Evolutionary conservation across 2,888 invertebrate genomes (phyloP), one percentile per base, ranked within the genome.

Genomic region (Anthoptus insignis): DNA sequence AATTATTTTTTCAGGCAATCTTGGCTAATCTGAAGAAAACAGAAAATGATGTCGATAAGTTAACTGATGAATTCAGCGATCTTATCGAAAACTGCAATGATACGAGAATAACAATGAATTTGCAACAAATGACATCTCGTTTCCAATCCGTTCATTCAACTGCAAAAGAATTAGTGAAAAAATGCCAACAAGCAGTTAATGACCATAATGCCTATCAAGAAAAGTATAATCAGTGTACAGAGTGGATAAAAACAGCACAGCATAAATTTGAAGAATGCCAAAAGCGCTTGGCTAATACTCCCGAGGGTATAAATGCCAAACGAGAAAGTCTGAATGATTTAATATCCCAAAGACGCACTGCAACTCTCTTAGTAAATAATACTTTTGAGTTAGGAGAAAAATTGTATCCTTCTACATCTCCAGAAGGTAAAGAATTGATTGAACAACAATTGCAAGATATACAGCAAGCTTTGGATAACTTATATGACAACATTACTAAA

Each of bases 141-240:
- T 98, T 98, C 91, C 98, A 98, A 83, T 97, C 98, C 0, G 96
- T 98, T 53, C 97, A 98, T 84, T 95, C 96, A 0, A 98, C 98
- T 0, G 96, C 97, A 1, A 97, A 97, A 89, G 98, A 98, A 87
- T 95, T 98, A 29, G 95, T 98, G 0, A 98, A 98, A 84, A 98
- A 98, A 88, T 98, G 98, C 79, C 98, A 98, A 77, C 97, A 98
- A 90, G 96, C 98, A 6, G 96, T 97, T 0, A 94, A 94, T 59
- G 98, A 98, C 79, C 98, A 98, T 75, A 95, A 95, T 68, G 93
- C 94, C 0, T 98, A 97, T 80, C 95, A 96, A 77, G 97, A 97
- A 0, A 98, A 97, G 75, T 97, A 98, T 79, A 96, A 96, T 63
- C 96, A 97, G 79, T 98, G 97, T 76, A 94, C 95, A 0, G 96